Evolutionary conservation across 2,797 vertebrate species (phyloP), one percentile per base, ranked within the genome.

Genomic region (Liasis olivaceus): DNA sequence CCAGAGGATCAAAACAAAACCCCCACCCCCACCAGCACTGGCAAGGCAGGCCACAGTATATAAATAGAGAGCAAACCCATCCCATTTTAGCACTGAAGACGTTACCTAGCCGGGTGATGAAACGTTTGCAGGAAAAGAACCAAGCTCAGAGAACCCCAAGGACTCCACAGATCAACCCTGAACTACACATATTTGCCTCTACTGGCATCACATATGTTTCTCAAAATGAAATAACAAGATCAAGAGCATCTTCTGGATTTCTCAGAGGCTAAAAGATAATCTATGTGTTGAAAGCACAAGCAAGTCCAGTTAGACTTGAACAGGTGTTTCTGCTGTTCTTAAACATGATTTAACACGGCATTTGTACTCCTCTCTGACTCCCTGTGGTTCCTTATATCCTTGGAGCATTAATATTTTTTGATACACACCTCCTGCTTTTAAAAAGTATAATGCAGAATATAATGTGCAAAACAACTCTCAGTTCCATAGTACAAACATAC

Each of bases 281-380:
- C 1, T 91, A 20, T 9, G 24, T 36, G 12, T 88, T 93, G 89
- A 28, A 91, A 47, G 9, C 88, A 94, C 87, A 93, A 9, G 90
- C 22, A 64, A 95, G 72, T 66, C 87, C 85, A 26, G 0, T 89
- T 11, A 56, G 87, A 58, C 4, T 81, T 3, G 0, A 12, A 11
- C 13, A 91, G 26, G 4, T 54, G n/a, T 11, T 13, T 92, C 89
- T 92, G 59, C 8, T 86, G 0, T 93, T 13, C 26, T 22, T 88
- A 51, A 88, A 24, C 15, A 47, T 47, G 36, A 47, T 81, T 81
- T 47, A 81, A 12, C 36, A 47, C 36, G 47, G 72, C 36, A 81
- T 47, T 81, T 81, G 31, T 81, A 81, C 42, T 81, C 72, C 42
- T 62, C 6, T 62, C 5, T 62, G 60, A 62, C 22, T 62, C 60